Conservation (phyloP, 2,113 vertebrate genomes). For the Ailurus styani region DNA sequence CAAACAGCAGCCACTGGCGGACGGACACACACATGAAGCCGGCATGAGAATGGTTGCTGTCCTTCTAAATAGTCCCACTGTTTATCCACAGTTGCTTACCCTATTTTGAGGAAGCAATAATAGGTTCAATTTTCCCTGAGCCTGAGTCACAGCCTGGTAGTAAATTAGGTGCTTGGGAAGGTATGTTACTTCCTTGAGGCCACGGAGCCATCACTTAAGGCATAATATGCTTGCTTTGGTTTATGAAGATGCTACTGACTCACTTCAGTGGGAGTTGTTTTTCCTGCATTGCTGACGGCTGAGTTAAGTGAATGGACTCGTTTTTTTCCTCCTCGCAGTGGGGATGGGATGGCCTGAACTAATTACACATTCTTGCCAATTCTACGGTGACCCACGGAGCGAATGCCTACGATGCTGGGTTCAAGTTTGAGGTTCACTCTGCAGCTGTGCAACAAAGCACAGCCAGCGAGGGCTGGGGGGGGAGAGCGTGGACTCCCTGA, state of each 20-base stretch:
- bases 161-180: constrained; percentile 50
- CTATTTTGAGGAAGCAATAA: constrained; percentile 44
- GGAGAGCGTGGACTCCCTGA: neutral
- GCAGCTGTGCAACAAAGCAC: neutral
- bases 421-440: neutral
- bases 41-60: neutral
- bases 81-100: constrained; percentile 19
- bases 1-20: neutral
- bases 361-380: constrained; percentile 31
- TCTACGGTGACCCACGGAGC: neutral
- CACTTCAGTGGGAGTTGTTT: constrained; percentile 41
- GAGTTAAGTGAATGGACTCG: constrained; percentile 15
- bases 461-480: neutral
- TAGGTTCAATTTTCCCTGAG: neutral
- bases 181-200: constrained; percentile 25
- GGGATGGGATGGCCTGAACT: neutral
- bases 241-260: constrained; percentile 47
- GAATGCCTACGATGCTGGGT: neutral
- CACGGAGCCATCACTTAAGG: constrained; percentile 19
- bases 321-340: neutral
- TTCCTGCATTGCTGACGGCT: neutral
- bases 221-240: neutral
- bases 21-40: neutral
- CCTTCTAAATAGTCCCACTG: constrained; percentile 16
- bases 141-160: constrained; percentile 30